Conservation (phyloP, 2,113 vertebrate species). For the Athene cunicularia region DNA sequence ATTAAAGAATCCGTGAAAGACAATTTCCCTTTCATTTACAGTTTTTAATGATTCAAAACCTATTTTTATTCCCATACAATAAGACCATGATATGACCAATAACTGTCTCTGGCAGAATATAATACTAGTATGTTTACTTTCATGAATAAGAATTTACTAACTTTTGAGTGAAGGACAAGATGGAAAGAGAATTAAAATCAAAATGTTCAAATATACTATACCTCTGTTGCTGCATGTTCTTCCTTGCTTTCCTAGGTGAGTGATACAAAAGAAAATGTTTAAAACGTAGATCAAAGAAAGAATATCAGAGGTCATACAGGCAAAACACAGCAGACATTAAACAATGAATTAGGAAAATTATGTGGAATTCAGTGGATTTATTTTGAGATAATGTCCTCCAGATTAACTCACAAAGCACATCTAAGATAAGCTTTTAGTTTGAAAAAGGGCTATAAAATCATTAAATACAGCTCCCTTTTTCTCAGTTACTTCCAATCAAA, state of each 20-base stretch:
- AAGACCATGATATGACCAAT: background rate
- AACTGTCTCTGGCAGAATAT: background rate
- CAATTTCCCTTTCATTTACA: background rate
- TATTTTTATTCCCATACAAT: background rate
- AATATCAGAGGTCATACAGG: background rate
- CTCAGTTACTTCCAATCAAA: background rate
- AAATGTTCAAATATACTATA: slow-evolving; percentile 7
- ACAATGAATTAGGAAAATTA: background rate
- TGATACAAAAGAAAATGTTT: background rate
- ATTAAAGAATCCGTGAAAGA: background rate
- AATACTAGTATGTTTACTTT: background rate
- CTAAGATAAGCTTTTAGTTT: background rate
- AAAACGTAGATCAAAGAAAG: background rate
- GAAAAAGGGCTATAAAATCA: background rate
- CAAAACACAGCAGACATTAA: background rate
- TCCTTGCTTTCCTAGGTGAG: slow-evolving; percentile 19
- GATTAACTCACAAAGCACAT: background rate
- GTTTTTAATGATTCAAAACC: background rate
- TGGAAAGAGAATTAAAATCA: background rate
- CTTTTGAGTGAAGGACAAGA: background rate
- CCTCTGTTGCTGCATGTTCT: slow-evolving; percentile 37
- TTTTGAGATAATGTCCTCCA: background rate
- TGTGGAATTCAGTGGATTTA: background rate
- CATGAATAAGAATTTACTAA: background rate
- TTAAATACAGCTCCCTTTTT: background rate